Percentiles rank a stretch among this genome's conserved stretches.
Conservation (phyloP, 2,888 invertebrate species). For the Ernsta delagoae region DNA sequence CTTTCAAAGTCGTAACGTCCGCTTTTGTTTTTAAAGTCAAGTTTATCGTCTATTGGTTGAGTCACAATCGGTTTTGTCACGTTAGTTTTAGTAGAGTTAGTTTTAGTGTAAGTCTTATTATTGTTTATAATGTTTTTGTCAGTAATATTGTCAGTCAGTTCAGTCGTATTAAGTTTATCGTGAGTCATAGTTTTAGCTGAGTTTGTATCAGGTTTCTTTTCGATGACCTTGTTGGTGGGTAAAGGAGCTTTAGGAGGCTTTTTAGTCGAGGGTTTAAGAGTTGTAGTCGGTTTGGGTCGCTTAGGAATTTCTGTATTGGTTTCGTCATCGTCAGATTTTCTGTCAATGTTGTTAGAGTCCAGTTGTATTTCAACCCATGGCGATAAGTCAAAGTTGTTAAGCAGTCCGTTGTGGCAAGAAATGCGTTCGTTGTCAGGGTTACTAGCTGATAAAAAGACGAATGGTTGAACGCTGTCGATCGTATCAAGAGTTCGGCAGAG, state of each 20-base stretch:
- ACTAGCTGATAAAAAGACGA: conserved; percentile 87
- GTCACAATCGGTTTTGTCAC: conserved; percentile 51
- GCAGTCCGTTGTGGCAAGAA: conserved; percentile 81
- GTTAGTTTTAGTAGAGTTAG: conserved; percentile 43
- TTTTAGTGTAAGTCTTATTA: conserved; percentile 50
- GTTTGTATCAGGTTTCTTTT: conserved; percentile 53
- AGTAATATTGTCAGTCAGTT: conserved; percentile 43
- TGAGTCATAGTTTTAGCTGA: conserved; percentile 49
- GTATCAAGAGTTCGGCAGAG: conserved; percentile 88
- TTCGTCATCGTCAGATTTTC: conserved; percentile 64
- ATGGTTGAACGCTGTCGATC: conserved; percentile 88
- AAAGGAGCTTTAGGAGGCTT: conserved; percentile 48
- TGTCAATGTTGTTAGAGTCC: conserved; percentile 64
- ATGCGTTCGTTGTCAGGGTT: conserved; percentile 85
- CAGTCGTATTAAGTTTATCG: conserved; percentile 52
- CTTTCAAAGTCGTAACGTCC: conserved; percentile 63
- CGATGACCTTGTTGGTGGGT: conserved; percentile 35
- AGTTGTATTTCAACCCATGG: conserved; percentile 85
- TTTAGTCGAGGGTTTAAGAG: conserved; percentile 50
- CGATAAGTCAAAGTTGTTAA: conserved; percentile 85
- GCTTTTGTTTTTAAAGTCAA: conserved; percentile 83
- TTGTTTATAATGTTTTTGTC: conserved; percentile 44
- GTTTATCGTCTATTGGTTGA: conserved; percentile 83
- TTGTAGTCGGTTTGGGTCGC: conserved; percentile 50
- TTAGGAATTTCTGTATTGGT: conserved; percentile 35